Evolutionary conservation across 2,888 invertebrate genomes (phyloP), one percentile per base, ranked within the genome.

Genomic region (Chymomyza fuscimana): DNA sequence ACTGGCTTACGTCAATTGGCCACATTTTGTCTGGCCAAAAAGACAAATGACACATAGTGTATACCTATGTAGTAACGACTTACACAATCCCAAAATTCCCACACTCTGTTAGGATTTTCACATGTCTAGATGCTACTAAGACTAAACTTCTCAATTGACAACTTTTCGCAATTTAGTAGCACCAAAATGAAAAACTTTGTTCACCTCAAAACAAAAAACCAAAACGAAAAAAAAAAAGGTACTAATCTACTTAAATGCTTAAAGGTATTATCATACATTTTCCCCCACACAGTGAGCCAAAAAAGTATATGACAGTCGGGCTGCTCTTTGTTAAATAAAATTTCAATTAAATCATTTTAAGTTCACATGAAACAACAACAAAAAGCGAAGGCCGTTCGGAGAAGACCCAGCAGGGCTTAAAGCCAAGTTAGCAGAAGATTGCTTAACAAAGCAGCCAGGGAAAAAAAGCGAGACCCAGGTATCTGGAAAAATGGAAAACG

Each of bases 191-290:
- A 58, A 67, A 54, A 54, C 54, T 54, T 22, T 62, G 5, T 10
- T 9, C 25, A 84, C 85, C 83, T 87, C 69, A 70, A 73, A 79
- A 79, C 79, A 36, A 16, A 40, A 25, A 36, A 29, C 29, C 29
- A n/a, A 29, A 29, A 29, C 29, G 29, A 32, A 32, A 32, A 5
- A 25, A 60, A 15, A 62, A 36, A 62, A 19, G 2, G 3, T 76
- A 77, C 82, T 83, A 86, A 85, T 86, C 84, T 78, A 86, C 86
- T 85, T 86, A 87, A 86, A 86, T 83, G 84, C 80, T 85, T 87
- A 86, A 85, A 84, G 77, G 77, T 76, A 84, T 84, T 87, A 87
- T 82, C 78, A 78, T 22, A 58, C 19, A 54, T 54, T 79, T 84
- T 77, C 65, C 46, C 72, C 70, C 59, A 67, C 63, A 62, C 63